Evolutionary conservation across 2,888 invertebrate genomes (phyloP).

Genomic region (Trissoscelio sp.): DNA sequence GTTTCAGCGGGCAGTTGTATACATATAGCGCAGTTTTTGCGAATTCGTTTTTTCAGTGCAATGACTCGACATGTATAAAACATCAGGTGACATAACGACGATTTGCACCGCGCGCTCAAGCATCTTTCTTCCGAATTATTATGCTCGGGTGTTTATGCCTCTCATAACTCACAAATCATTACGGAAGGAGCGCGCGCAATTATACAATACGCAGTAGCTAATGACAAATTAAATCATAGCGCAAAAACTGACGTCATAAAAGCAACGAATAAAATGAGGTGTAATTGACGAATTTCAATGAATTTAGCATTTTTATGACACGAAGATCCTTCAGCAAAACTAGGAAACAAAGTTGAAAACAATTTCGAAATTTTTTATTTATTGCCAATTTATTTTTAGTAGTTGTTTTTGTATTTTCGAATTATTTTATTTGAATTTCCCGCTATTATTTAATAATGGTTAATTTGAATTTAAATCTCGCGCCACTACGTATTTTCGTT

Average conservation of each 20-base stretch:
- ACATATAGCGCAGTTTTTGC: no score
- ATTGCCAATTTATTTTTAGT: no score
- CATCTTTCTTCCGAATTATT: slow-evolving; percentile 61
- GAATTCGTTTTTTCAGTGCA: no score
- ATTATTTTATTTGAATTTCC: no score
- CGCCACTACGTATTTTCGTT: no score
- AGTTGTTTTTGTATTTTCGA: no score
- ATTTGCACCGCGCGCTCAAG: slow-evolving; percentile 24
- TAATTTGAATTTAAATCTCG: no score
- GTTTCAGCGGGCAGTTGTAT: no score
- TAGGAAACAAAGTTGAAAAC: slow-evolving; percentile 32
- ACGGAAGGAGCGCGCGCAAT: slow-evolving; percentile 39
- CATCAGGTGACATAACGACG: slow-evolving; percentile 56
- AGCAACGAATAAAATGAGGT: slow-evolving; percentile 5
- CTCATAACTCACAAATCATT: slow-evolving; percentile 45
- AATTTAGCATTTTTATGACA: slow-evolving; percentile 31
- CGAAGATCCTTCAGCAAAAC: slow-evolving; percentile 30
- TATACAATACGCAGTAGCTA: slow-evolving; percentile 39
- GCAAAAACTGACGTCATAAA: slow-evolving; percentile 9
- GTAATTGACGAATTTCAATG: slow-evolving; percentile 51
- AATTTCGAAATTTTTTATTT: slow-evolving; percentile 32
- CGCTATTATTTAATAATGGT: no score
- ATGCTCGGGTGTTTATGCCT: slow-evolving; percentile 43
- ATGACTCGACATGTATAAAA: slow-evolving; percentile 53
- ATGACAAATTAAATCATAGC: slow-evolving; percentile 24